Evolutionary conservation across 2,113 vertebrate genomes (phyloP), one percentile per base, ranked within the genome.

Genomic region (Bubo scandiacus): DNA sequence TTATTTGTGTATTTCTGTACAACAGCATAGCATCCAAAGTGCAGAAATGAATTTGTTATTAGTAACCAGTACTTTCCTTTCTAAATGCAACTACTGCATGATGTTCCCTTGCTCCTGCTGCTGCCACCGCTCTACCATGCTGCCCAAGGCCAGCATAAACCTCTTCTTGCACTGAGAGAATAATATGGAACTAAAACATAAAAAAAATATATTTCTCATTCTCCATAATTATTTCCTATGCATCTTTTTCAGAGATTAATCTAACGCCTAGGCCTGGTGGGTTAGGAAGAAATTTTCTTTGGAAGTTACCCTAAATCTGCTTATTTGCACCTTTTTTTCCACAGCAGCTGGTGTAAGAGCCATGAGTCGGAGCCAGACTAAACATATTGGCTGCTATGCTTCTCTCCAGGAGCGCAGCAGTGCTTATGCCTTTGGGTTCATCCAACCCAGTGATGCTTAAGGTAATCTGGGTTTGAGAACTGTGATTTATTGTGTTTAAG

Each of bases 351-450:
- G 5, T 61, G 20, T 51, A 23, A 27, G 14, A 79, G 20, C 29
- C 14, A 10, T 1, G 3, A 92, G 8, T 34, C 1, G 1, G 26
- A 87, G 59, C 26, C 4, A 15, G 34, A 34, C 6, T 43, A 58
- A 68, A 13, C 26, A 7, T 5, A 59, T 40, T 0, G 1, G 17
- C n/a, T 2, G 0, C 19, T 4, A 1, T 22, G 18, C 27, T 68
- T 55, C 59, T 70, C 65, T 42, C 23, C 4, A 15, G 47, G 30
- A 51, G 17, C 6, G 2, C 29, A 45, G 26, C 14, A 42, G 20
- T 21, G 8, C 34, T 49, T 11, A 4, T 6, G 11, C 10, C 12
- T 36, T 58, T 73, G 55, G 51, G 11, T 11, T 62, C 55, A 26
- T 40, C 55, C 52, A 58, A 42, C 27, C 36, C 49, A 54, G 22